phyloP scores from a whole-genome alignment of 2,113 vertebrate genomes.

The Parus major region DNA sequence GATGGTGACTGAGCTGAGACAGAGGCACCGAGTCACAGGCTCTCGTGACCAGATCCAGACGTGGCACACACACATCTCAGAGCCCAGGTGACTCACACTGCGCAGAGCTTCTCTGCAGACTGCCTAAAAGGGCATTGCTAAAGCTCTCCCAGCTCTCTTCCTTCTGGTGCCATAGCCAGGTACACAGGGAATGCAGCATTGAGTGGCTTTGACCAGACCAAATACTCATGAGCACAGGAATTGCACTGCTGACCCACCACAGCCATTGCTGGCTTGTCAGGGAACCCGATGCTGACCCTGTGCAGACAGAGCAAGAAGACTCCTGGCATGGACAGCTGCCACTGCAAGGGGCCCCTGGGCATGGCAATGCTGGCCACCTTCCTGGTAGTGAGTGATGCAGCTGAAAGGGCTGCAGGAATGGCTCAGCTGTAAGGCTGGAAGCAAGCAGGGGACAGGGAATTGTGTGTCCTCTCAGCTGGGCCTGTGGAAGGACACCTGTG shows the following conservation, averaged over 20 bases:
- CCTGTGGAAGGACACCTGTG: neutral
- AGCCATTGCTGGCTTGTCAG: neutral
- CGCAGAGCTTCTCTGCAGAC: rapidly evolving
- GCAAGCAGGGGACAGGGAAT: neutral
- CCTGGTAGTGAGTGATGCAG: neutral
- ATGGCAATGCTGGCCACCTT: neutral
- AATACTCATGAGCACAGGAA: neutral
- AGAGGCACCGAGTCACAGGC: rapidly evolving
- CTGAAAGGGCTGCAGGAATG: neutral
- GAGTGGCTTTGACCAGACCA: neutral
- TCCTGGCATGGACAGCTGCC: neutral
- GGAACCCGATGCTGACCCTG: neutral
- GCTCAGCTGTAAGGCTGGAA: neutral
- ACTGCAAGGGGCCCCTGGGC: neutral
- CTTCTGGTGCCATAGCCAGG: neutral
- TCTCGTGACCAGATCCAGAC: neutral
- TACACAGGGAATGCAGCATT: rapidly evolving
- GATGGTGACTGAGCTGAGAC: neutral
- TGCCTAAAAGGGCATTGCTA: neutral
- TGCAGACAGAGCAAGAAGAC: neutral
- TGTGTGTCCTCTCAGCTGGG: neutral
- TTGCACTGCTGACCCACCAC: rapidly evolving
- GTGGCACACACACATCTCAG: neutral
- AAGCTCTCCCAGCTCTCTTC: neutral
- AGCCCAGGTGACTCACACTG: neutral